Conservation (phyloP, 1,140 invertebrate genomes). For the Halesus radiatus region DNA sequence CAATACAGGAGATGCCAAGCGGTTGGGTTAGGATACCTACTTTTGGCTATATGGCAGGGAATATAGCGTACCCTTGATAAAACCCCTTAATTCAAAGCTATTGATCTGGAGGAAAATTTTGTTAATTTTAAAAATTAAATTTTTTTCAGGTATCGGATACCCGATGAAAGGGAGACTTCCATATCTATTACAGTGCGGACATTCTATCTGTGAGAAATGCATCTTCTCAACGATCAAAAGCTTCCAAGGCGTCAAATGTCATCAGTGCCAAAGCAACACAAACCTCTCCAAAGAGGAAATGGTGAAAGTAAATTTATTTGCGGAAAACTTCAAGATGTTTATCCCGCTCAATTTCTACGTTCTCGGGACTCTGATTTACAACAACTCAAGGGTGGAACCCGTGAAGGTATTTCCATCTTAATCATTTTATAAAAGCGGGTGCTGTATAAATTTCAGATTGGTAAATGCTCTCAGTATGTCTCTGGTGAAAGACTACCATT, state of each 20-base stretch:
- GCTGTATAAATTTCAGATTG: no score
- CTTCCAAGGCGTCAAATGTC: slow-evolving; percentile 62
- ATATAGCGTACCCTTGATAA: neutral
- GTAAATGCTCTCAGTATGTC: no score
- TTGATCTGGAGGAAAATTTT: neutral
- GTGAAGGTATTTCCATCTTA: slow-evolving; percentile 57
- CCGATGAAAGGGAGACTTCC: slow-evolving; percentile 61
- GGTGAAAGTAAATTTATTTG: slow-evolving; percentile 57
- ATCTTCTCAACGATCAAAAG: slow-evolving; percentile 62
- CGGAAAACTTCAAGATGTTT: slow-evolving; percentile 58
- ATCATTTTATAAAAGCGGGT: no score
- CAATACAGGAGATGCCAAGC: neutral
- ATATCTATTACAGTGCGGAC: slow-evolving; percentile 63
- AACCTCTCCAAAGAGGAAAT: slow-evolving; percentile 57
- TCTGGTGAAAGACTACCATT: no score
- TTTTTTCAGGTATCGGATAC: slow-evolving; percentile 47
- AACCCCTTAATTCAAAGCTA: neutral
- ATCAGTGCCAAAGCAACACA: slow-evolving; percentile 61
- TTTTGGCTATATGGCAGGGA: neutral
- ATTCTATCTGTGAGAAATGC: slow-evolving; percentile 66
- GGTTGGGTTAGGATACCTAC: neutral
- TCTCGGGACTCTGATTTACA: slow-evolving; percentile 57
- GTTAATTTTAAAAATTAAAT: slow-evolving; percentile 26
- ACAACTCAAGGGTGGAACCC: slow-evolving; percentile 57
- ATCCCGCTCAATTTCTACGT: slow-evolving; percentile 64